Evolutionary conservation across 2,113 vertebrate species (phyloP), one percentile per base, ranked within the genome.

Genomic region (Arothron firmamentum): DNA sequence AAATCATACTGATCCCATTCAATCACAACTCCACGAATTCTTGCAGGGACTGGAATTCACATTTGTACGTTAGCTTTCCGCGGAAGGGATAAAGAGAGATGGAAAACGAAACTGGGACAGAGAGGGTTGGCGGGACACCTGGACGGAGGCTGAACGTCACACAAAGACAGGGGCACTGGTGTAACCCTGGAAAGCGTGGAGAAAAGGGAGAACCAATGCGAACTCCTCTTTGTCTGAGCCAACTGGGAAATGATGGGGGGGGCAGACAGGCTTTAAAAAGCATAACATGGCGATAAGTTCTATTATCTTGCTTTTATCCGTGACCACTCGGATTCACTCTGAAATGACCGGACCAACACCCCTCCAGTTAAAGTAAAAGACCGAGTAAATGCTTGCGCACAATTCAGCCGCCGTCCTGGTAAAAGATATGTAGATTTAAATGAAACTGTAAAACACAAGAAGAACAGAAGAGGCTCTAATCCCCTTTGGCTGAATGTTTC

Each of bases 281-380:
- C 67, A 85, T 82, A 87, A 82, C 84, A 70, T 81, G 82, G 48
- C 59, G 75, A 82, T 87, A 82, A 75, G 79, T 80, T 83, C 67
- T 73, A 86, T 90, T 90, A 78, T 89, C 59, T 74, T 70, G 48
- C 67, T 70, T 74, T 74, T 67, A 49, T 49, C 47, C 47, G 47
- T 12, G 74, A 80, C 79, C 77, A 68, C 72, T 83, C 68, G n/a
- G 55, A 86, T 74, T 78, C 65, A 81, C 77, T 77, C 41, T 65
- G 49, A 78, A 81, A 65, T 80, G 79, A 83, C 82, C 66, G 52
- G 46, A 41, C 65, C 47, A 74, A 60, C 74, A 65, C 72, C 68
- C 73, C 73, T 59, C 57, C 50, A 56, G 68, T 80, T 79, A 65
- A 76, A 77, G 53, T 38, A 43, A 23, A 80, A 13, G 59, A 62